phyloP scores from a whole-genome alignment of 2,797 vertebrate species.

The Gobio occitaniae region DNA sequence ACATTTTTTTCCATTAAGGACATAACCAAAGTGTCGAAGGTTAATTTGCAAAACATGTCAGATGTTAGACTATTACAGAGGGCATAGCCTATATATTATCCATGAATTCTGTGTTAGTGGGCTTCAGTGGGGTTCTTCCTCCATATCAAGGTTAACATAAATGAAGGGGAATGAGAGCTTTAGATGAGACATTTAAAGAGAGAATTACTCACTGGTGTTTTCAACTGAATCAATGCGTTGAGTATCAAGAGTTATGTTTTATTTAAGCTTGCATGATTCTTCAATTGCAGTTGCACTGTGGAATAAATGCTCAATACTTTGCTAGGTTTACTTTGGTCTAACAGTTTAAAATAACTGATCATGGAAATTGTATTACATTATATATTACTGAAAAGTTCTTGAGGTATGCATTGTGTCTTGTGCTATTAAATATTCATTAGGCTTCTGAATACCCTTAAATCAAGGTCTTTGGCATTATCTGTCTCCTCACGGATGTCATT shows the following conservation, averaged over 20 bases:
- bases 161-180: slow-evolving; percentile 33
- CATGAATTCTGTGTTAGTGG: background rate
- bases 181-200: slow-evolving; percentile 37
- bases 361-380: background rate
- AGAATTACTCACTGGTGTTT: background rate
- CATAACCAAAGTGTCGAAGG: slow-evolving; percentile 30
- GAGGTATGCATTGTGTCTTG: slow-evolving; percentile 12
- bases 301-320: background rate
- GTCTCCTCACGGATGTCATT: slow-evolving; percentile 53
- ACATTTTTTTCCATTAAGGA: slow-evolving; percentile 25
- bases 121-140: slow-evolving; percentile 13
- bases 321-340: background rate
- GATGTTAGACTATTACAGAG: slow-evolving; percentile 2
- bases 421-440: slow-evolving; percentile 50
- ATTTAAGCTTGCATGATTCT: slow-evolving; percentile 14
- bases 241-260: slow-evolving; percentile 48
- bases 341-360: background rate
- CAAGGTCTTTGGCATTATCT: slow-evolving; percentile 47
- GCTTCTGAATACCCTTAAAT: slow-evolving; percentile 50
- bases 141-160: slow-evolving; percentile 42
- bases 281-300: background rate
- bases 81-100: background rate
- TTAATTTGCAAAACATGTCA: slow-evolving; percentile 42
- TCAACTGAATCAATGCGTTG: slow-evolving; percentile 30
- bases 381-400: background rate